Percentiles rank a stretch among this genome's conserved stretches.
Evolutionary conservation across 2,797 vertebrate species (phyloP).

Genomic region (Lithobates pipiens): DNA sequence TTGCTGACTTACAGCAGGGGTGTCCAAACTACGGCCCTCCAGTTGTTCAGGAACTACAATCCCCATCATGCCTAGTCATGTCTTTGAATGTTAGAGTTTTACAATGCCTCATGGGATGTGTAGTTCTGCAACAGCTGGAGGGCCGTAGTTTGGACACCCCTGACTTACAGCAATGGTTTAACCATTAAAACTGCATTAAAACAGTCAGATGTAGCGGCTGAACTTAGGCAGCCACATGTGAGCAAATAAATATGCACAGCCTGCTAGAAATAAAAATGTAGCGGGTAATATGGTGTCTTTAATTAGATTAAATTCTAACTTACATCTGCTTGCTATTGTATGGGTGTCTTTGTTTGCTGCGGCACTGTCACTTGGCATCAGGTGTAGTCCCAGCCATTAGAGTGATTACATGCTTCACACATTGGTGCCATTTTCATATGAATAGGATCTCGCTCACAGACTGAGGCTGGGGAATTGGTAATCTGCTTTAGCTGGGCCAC

Average conservation of each 20-base stretch:
- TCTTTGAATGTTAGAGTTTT: too few species aligned
- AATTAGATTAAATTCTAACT: conserved; percentile 25
- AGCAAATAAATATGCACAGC: not conserved
- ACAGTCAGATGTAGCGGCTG: not conserved
- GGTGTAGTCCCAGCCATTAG: conserved; percentile 47
- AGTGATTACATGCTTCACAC: conserved; percentile 51
- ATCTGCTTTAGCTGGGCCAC: conserved; percentile 29
- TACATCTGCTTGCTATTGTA: conserved; percentile 35
- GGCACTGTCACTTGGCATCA: conserved; percentile 41
- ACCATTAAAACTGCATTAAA: not conserved
- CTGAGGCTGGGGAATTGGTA: conserved; percentile 36
- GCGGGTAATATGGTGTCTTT: conserved; percentile 10
- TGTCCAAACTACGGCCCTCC: too few species aligned
- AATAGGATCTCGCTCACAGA: conserved; percentile 49
- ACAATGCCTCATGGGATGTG: too few species aligned
- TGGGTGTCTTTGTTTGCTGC: conserved; percentile 5
- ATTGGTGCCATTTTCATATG: conserved; percentile 55
- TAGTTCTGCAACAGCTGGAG: too few species aligned
- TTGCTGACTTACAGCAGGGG: too few species aligned
- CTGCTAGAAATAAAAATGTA: not conserved
- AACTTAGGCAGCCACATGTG: not conserved
- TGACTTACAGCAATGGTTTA: not conserved
- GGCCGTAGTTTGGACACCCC: too few species aligned
- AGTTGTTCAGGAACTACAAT: too few species aligned
- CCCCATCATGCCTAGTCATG: too few species aligned